Percentiles rank a stretch among this genome's conserved stretches.
Conservation (phyloP, 1,140 invertebrate species). For the Pogonus chalceus region DNA sequence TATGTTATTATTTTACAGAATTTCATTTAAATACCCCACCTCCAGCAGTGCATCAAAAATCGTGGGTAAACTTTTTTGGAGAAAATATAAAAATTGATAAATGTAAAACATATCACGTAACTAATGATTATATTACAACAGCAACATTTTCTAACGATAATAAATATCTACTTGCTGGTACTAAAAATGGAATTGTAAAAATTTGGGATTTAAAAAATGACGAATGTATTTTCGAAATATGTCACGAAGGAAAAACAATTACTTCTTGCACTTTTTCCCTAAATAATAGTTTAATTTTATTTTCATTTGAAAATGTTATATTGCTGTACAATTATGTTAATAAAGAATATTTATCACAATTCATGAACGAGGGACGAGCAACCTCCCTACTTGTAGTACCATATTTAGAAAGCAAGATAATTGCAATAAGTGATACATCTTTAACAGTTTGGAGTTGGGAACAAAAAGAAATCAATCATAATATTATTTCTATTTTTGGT, state of each 20-base stretch:
- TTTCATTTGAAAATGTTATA: constrained; percentile 3
- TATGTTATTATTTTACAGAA: not conserved
- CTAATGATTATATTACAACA: constrained; percentile 8
- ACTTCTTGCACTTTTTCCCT: constrained; percentile 8
- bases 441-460: not conserved
- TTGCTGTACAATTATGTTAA: not conserved
- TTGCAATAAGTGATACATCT: not conserved
- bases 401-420: not conserved
- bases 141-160: constrained; percentile 12
- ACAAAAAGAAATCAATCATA: not conserved
- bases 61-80: constrained; percentile 6
- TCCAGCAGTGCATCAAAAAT: constrained; percentile 6
- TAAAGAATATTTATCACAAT: not conserved
- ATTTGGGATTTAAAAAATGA: not conserved
- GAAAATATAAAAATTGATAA: constrained; percentile 1
- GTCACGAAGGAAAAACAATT: not conserved
- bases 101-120: not conserved
- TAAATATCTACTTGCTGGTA: not conserved
- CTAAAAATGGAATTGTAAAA: not conserved
- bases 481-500: not conserved
- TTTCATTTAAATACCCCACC: constrained; percentile 7
- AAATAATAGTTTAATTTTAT: constrained; percentile 9
- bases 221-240: not conserved
- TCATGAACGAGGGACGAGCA: not conserved
- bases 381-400: not conserved